Base-by-base conservation (phyloP, 2,888 invertebrate species). In the Drosophila robusta region DNA sequence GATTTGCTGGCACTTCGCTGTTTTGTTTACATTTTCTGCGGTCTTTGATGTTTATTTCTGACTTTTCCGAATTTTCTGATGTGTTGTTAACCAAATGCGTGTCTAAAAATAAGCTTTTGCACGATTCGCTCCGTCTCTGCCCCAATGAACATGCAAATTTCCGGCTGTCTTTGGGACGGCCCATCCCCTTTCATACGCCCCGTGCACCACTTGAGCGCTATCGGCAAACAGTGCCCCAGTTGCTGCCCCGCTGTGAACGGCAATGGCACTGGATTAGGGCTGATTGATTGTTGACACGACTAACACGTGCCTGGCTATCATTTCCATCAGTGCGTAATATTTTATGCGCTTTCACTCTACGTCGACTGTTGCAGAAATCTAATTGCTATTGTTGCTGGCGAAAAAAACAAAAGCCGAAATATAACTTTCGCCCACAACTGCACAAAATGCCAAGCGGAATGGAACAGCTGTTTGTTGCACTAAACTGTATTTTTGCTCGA, bases 381-480 rank as follows among this genome's bases (percentile, higher is more conserved):
- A 72, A 66, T 72, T 78, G 77, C 70, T 80, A 57, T 70, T 70
- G 54, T 52, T 77, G 70, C 36, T 61, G 32, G 55, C 70, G 39
- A 70, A 72, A 58, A 58, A 70, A 73, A 52, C 72, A 69, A 39
- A 65, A 41, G 60, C 70, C 70, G 44, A 81, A 70, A 75, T 46
- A n/a, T 64, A 86, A 85, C 85, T 85, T 88, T 85, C 85, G 85
- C 85, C 87, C 75, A 84, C 89, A 63, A 74, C 71, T 60, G 70
- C 61, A 73, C 52, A 65, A 87, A 79, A 78, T 74, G 85, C 54
- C 77, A 79, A 87, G 60, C 84, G 67, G 83, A 78, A 76, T 85
- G 87, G 81, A 85, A 86, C 83, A 84, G 83, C 88, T 84, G 82
- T 79, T 78, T 24, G 75, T 47, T 67, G 52, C 66, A 71, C 24